A percentile compares a stretch with the other conserved stretches of the same genome.
Conservation (phyloP, 1,140 invertebrate species). For the Achatina immaculata region DNA sequence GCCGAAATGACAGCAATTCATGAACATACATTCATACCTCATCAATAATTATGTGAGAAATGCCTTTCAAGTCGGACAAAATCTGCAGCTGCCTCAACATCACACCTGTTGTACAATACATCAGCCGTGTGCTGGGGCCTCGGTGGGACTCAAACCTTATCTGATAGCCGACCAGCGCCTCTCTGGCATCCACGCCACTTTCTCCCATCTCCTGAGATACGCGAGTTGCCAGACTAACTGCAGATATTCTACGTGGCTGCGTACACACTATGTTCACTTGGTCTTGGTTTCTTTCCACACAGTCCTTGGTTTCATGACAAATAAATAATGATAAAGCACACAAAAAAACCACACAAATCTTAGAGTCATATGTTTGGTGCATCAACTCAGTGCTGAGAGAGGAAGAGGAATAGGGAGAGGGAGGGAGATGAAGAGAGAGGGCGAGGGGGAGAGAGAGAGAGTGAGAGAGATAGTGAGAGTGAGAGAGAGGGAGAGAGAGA, state of each 20-base stretch:
- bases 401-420: no score
- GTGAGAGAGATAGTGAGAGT: no score
- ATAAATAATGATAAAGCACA: neutral
- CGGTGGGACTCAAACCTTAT: slow-evolving; percentile 65
- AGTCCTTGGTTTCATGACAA: slow-evolving; percentile 48
- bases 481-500: no score
- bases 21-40: no score
- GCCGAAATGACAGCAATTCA: no score
- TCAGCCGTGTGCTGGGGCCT: slow-evolving; percentile 54
- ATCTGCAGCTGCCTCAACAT: slow-evolving; percentile 73
- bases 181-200: slow-evolving; percentile 56
- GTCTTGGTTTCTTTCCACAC: slow-evolving; percentile 72
- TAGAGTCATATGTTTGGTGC: no score
- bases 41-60: slow-evolving; percentile 67
- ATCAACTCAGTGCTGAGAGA: no score
- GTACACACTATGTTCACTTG: slow-evolving; percentile 89
- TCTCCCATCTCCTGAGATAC: slow-evolving; percentile 90
- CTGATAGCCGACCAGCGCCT: slow-evolving; percentile 67
- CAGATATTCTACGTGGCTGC: slow-evolving; percentile 95
- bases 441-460: no score
- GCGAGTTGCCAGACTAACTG: slow-evolving; percentile 93
- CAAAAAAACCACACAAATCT: no score
- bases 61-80: slow-evolving; percentile 68
- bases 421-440: no score
- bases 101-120: slow-evolving; percentile 69